A percentile compares a stretch with the other conserved stretches of the same genome.
Conservation (phyloP, 2,888 invertebrate genomes). For the Bellardia pandia region DNA sequence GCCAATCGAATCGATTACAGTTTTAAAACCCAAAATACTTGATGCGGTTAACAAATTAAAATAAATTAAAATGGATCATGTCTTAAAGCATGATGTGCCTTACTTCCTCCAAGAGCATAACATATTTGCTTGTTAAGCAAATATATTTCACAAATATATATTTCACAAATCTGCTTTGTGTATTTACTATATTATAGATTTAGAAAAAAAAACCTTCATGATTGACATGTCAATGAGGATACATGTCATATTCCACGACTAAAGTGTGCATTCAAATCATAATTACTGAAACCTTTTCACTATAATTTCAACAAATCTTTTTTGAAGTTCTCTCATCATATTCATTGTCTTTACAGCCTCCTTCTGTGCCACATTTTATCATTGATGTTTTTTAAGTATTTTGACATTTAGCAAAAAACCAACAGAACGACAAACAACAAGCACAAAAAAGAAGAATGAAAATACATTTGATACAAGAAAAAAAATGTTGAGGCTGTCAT, state of each 20-base stretch:
- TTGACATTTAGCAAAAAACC: constrained; percentile 7
- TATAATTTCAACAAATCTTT: neutral
- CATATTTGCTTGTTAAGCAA: too few relatives aligned
- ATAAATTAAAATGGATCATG: too few relatives aligned
- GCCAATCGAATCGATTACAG: too few relatives aligned
- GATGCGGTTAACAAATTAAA: too few relatives aligned
- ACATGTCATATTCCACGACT: neutral
- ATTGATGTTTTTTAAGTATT: constrained; percentile 6
- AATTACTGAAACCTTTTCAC: neutral
- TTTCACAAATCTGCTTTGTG: too few relatives aligned
- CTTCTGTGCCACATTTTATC: neutral
- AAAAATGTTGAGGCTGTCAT: constrained; percentile 45
- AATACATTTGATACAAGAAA: constrained; percentile 32
- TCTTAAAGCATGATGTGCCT: too few relatives aligned
- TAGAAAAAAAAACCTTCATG: neutral
- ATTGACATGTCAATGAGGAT: neutral
- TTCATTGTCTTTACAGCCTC: neutral
- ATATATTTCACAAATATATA: too few relatives aligned
- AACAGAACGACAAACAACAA: constrained; percentile 2
- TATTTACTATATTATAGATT: neutral
- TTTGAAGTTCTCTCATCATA: neutral
- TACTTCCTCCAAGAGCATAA: too few relatives aligned
- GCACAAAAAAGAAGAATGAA: neutral
- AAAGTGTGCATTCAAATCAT: neutral
- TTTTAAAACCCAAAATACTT: too few relatives aligned